Evolutionary conservation across 2,113 vertebrate genomes (phyloP).

Genomic region (Carollia perspicillata): DNA sequence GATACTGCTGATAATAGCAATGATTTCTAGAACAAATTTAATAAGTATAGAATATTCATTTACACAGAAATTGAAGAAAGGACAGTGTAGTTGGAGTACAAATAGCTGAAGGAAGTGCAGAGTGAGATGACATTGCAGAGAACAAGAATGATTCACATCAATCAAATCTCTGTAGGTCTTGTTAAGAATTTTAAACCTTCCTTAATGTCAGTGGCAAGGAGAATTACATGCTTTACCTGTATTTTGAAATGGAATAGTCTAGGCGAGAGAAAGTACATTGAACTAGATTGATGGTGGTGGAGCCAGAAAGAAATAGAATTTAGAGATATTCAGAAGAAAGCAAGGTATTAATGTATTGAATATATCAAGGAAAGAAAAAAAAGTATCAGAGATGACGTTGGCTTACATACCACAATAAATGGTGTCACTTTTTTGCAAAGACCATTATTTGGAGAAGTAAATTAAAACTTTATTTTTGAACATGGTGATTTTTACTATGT

Average conservation of each 20-base stretch:
- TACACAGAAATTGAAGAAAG: constrained; percentile 14
- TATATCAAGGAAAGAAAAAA: not conserved
- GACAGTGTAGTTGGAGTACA: not conserved
- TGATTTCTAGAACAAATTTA: constrained; percentile 16
- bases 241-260: constrained; percentile 23
- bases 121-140: not conserved
- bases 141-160: not conserved
- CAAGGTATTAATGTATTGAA: not conserved
- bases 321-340: not conserved
- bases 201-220: not conserved
- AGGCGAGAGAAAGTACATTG: not conserved
- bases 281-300: not conserved
- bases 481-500: not conserved
- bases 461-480: not conserved
- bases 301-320: not conserved
- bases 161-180: not conserved
- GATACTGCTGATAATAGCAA: not conserved
- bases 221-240: not conserved
- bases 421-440: not conserved
- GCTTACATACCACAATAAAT: not conserved
- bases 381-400: not conserved
- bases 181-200: constrained; percentile 11
- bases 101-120: not conserved
- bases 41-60: not conserved
- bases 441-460: not conserved